Evolutionary conservation across 92 coral and sea anemone species (phyloP), one percentile per base, ranked within the genome.

Genomic region (Actinostola sp.): DNA sequence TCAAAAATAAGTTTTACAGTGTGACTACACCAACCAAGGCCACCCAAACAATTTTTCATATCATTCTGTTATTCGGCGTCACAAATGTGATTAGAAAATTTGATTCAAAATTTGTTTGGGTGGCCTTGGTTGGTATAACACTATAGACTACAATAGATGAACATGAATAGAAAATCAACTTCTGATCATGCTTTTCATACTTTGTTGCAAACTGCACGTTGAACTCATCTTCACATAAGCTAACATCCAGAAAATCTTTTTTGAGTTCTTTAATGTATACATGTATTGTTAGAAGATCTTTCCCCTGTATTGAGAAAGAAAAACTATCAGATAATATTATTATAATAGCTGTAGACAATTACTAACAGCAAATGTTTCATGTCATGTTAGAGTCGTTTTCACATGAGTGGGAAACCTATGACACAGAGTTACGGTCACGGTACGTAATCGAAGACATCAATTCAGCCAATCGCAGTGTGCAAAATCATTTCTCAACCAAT

Each of bases 201-300:
- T 96, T 89, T 51, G 99, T 91, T 20, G 78, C 81, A 79, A 95
- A 91, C 70, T 80, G 85, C 33, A 95, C 80, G 13, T 64, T 77
- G 31, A 95, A 72, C 55, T 82, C 83, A 57, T 92, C 82, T 66
- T 85, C 91, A 67, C 70, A 78, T 45, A 95, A 77, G 34, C 69
- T 39, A 26, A 92, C 71, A 61, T 77, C 82, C 5, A 95, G 71
- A 35, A 73, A 56, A 12, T 82, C 84, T 35, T 70, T 65, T 15
- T 43, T 66, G 49, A 91, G 79, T 8, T 84, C 86, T 63, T 82
- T 88, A 38, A 95, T 76, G 67, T 95, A 95, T 39, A 95, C 61
- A 30, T 82, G 89, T 17, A 88, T 79, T 20, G 66, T 55, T 11
- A 89, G 46, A 16, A 35, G 8, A 59, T 78, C 92, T n/a, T 45